Percentiles rank a stretch among this genome's conserved stretches.
Conservation (phyloP, 1,140 invertebrate species). For the Tetragonula clypearis region DNA sequence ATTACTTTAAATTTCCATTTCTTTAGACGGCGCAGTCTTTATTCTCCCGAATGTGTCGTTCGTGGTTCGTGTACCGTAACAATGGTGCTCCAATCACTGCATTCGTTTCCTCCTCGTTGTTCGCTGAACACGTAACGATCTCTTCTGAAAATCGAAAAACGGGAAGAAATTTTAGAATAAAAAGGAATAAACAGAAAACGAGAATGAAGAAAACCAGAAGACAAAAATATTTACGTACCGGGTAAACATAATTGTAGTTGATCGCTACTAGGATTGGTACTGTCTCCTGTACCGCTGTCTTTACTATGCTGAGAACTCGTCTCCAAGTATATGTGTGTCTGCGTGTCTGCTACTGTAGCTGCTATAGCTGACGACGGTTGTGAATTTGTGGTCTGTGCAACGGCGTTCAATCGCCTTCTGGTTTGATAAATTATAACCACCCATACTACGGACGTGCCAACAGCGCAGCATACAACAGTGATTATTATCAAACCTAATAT, state of each 20-base stretch:
- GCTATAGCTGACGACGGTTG: constrained; percentile 50
- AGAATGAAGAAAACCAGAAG: background rate
- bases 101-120: constrained; percentile 75
- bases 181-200: background rate
- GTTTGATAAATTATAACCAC: constrained; percentile 96
- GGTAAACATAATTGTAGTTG: constrained; percentile 80
- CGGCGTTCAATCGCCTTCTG: constrained; percentile 83
- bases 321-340: constrained; percentile 77
- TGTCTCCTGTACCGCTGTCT: constrained; percentile 85
- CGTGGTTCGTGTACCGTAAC: constrained; percentile 78
- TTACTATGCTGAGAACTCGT: constrained; percentile 82
- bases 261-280: constrained; percentile 83
- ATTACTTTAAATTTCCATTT: constrained; percentile 3
- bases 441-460: constrained; percentile 95
- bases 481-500: constrained; percentile 94
- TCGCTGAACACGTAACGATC: constrained; percentile 68
- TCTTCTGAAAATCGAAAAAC: constrained; percentile 66
- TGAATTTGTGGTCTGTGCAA: constrained; percentile 57
- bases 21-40: constrained; percentile 63
- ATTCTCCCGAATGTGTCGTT: constrained; percentile 71
- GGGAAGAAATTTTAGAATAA: background rate
- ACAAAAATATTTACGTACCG: constrained; percentile 61
- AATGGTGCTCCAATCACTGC: constrained; percentile 72
- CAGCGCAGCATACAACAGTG: constrained; percentile 93
- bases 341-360: constrained; percentile 63